Conservation (phyloP, 2,113 vertebrate species). For the Podiceps cristatus region DNA sequence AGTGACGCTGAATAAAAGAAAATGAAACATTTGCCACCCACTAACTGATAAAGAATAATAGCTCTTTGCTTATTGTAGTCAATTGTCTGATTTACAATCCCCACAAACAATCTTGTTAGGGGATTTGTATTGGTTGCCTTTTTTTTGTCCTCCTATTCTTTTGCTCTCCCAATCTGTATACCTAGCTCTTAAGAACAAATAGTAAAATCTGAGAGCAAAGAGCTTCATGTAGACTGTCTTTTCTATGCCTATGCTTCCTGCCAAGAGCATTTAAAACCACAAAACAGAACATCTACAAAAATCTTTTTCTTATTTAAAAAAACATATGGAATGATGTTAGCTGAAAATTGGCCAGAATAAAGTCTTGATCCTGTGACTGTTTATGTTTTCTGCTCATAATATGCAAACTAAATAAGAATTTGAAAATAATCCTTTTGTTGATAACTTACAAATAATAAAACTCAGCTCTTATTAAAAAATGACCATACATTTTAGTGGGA, state of each 20-base stretch:
- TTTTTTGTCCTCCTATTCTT: background rate
- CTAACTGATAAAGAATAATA: background rate
- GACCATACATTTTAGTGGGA: background rate
- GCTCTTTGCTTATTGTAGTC: background rate
- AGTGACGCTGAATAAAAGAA: background rate
- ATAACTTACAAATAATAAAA: background rate
- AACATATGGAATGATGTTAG: background rate
- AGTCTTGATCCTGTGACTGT: background rate
- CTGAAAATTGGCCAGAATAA: slow-evolving; percentile 4
- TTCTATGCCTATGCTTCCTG: background rate
- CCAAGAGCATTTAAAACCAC: background rate
- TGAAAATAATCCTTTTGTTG: background rate
- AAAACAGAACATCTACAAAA: background rate
- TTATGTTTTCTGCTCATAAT: background rate
- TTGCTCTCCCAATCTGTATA: background rate
- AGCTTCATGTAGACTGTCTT: background rate
- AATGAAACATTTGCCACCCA: background rate
- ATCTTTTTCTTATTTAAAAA: background rate
- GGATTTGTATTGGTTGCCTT: background rate
- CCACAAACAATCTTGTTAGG: background rate
- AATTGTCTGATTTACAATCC: background rate
- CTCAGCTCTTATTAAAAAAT: background rate
- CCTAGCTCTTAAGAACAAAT: background rate
- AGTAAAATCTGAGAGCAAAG: background rate
- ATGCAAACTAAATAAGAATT: background rate